These are phyloP conservation scores for Bombycilla garrulus DNA, from an alignment of 2,113 vertebrate species.

Conservation along the genomic window DNA sequence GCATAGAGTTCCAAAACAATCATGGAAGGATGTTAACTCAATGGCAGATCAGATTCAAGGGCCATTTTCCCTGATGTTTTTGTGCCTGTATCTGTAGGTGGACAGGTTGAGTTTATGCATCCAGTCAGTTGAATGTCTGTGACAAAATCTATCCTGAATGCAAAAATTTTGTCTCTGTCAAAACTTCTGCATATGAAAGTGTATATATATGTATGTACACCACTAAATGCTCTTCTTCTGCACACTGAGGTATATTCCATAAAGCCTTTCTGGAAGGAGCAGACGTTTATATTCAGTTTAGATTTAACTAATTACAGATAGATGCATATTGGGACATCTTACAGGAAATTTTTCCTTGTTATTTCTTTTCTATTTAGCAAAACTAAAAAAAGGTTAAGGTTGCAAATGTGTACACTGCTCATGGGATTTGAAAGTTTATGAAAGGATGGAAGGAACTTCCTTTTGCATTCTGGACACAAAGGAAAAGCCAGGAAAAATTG, in stretches of 20 bases:
- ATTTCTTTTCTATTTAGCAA: background rate
- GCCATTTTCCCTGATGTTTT: background rate
- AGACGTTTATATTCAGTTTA: background rate
- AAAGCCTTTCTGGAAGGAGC: background rate
- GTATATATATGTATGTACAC: fast-evolving
- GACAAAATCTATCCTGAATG: background rate
- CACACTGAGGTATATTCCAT: background rate
- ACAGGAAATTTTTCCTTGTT: background rate
- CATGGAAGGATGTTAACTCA: background rate
- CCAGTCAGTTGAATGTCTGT: background rate
- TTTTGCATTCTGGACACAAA: background rate
- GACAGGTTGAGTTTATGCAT: background rate
- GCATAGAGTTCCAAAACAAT: background rate
- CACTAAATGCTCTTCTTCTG: background rate
- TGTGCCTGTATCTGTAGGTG: background rate
- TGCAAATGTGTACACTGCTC: background rate
- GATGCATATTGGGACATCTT: background rate
- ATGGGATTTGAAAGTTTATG: background rate
- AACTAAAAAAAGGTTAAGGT: background rate
- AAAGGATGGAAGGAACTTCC: background rate
- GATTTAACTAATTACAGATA: background rate
- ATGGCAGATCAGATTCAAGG: background rate
- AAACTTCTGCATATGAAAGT: background rate
- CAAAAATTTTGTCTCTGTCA: background rate
- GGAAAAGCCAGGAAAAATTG: background rate